Base-by-base conservation (phyloP, 2,113 vertebrate species). In the Grammatotria lemairii region DNA sequence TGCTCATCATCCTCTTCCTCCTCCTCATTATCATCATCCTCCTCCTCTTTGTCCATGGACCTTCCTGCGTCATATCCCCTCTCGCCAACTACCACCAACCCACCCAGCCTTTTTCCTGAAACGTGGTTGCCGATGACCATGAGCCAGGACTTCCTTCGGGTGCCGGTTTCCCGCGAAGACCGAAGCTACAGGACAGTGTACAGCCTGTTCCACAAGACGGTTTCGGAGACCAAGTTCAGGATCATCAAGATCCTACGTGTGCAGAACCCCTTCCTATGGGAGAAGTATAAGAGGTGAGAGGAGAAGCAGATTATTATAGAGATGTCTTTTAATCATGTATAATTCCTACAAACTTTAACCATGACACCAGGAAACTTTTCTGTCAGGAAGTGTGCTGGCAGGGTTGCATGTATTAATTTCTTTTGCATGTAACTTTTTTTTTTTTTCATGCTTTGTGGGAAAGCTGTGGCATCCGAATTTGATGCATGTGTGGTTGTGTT, bases 191-290 rank as follows among this genome's bases (percentile, higher is more conserved):
- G 98, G 91, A 99, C 98, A 40, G 98, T 99, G 93, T 99, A 99
- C 90, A 98, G 98, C 94, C 97, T 99, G 93, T 99, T 99, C 95
- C 99, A 99, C 96, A 99, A 99, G 95, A 99, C 98, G 3, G 98
- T 99, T 89, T 98, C 98, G 1, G 99, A 99, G 94, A 99, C 98
- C 95, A 99, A 99, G 95, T 99, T 98, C 12, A 97, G 94, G 92
- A 99, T 99, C 83, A 93, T 99, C 90, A 99, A 99, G 94, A 99
- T 99, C 93, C 93, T 97, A 83, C 96, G 99, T 19, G 98, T 99
- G 85, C 99, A 99, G 95, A 99, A 99, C 92, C 98, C 98, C 70
- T 99, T 99, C 94, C 98, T 99, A 23, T 99, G 99, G 99, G 99
- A 99, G 95, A 99, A 99, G 85, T 99, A 99, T 65, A 99, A 99